phyloP scores from a whole-genome alignment of 1,140 invertebrate genomes.

The Archegozetes longisetosus region DNA sequence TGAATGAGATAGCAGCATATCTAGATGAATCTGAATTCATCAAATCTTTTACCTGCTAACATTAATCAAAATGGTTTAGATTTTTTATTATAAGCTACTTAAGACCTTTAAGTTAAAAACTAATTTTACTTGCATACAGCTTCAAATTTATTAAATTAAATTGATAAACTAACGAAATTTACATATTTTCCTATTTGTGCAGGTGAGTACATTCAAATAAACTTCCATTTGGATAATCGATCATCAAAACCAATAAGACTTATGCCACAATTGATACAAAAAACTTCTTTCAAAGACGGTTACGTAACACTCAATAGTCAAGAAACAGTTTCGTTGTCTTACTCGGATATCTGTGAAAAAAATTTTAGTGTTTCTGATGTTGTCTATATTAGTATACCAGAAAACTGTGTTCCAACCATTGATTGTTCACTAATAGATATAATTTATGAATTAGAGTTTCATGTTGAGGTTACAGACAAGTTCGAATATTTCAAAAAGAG shows the following conservation, averaged over 20 bases:
- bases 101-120: no score
- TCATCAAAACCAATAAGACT: background rate
- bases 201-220: background rate
- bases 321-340: background rate
- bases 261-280: background rate
- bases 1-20: no score
- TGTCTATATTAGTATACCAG: background rate
- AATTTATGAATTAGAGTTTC: background rate
- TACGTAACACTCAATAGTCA: background rate
- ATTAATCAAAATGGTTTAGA: no score
- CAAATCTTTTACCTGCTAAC: no score
- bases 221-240: background rate
- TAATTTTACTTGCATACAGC: no score
- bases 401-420: background rate
- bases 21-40: no score
- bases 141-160: no score
- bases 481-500: background rate
- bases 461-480: background rate
- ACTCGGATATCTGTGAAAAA: background rate
- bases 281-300: background rate
- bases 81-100: no score
- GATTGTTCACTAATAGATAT: background rate
- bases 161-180: no score
- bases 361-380: background rate
- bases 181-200: no score